These are phyloP conservation scores for Discoglossus pictus DNA, from an alignment of 2,797 vertebrate species.

Conservation along the genomic window DNA sequence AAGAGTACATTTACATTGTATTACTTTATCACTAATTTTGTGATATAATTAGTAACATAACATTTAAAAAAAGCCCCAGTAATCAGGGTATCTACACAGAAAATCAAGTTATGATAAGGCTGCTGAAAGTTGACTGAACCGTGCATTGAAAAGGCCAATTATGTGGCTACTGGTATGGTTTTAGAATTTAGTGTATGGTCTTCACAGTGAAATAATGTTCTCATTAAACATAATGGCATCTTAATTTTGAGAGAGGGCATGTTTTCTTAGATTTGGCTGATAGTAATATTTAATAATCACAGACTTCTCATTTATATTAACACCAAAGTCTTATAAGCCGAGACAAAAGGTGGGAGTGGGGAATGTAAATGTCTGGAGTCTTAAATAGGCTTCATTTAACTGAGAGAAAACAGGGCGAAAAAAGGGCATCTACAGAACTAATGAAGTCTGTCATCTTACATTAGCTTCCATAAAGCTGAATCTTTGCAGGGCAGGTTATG, in stretches of 20 bases:
- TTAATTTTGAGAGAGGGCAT: slow-evolving; percentile 1
- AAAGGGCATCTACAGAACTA: slow-evolving; percentile 48
- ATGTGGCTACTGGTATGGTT: slow-evolving; percentile 1
- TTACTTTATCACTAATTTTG: too few species aligned
- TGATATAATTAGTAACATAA: too few species aligned
- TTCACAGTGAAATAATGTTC: slow-evolving; percentile 28
- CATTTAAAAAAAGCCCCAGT: too few species aligned
- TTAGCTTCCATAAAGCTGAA: slow-evolving; percentile 68
- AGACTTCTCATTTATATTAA: slow-evolving; percentile 55
- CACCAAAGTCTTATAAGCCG: slow-evolving; percentile 40
- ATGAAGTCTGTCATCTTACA: slow-evolving; percentile 57
- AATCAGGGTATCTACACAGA: too few species aligned
- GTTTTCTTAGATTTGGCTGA: slow-evolving; percentile 40
- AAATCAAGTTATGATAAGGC: too few species aligned
- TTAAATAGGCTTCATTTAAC: slow-evolving; percentile 54
- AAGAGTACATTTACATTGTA: too few species aligned
- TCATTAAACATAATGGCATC: slow-evolving; percentile 32
- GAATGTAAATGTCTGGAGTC: slow-evolving; percentile 47
- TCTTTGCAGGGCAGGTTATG: slow-evolving; percentile 60
- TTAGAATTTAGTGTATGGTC: slow-evolving; percentile 4
- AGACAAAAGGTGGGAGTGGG: slow-evolving; percentile 35
- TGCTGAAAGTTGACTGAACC: not conserved
- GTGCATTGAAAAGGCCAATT: not conserved
- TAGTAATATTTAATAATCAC: slow-evolving; percentile 13
- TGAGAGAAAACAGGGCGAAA: slow-evolving; percentile 50